Conservation (phyloP, 1,140 invertebrate genomes). For the Mizuhopecten yessoensis region DNA sequence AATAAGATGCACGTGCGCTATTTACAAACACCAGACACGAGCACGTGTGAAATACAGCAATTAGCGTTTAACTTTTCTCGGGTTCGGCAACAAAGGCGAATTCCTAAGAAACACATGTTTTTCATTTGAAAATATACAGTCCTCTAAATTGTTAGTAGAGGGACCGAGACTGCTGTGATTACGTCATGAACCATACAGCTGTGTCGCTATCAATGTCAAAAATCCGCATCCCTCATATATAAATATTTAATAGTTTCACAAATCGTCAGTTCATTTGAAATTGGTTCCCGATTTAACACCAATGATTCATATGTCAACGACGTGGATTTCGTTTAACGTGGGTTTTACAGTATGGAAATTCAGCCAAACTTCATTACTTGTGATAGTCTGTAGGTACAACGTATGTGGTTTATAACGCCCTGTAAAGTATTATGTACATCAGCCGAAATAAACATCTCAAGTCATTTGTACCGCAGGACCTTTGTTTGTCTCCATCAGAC, state of each 20-base stretch:
- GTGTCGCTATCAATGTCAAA: neutral
- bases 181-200: neutral
- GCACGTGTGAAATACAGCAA: conserved; percentile 32
- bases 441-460: too few species aligned
- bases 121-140: neutral
- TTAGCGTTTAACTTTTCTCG: conserved; percentile 27
- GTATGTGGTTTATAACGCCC: too few species aligned
- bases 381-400: too few species aligned
- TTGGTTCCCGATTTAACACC: neutral
- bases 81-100: conserved; percentile 8
- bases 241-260: neutral
- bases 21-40: conserved; percentile 23
- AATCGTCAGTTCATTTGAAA: neutral
- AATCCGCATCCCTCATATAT: neutral
- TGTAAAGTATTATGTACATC: too few species aligned
- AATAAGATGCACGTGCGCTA: conserved; percentile 24
- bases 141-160: neutral
- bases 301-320: too few species aligned
- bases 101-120: neutral
- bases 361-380: too few species aligned
- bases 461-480: too few species aligned
- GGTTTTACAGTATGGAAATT: too few species aligned
- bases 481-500: too few species aligned
- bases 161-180: neutral
- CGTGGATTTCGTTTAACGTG: too few species aligned